Base-by-base conservation (phyloP, 2,113 vertebrate genomes). In the Cygnus atratus region DNA sequence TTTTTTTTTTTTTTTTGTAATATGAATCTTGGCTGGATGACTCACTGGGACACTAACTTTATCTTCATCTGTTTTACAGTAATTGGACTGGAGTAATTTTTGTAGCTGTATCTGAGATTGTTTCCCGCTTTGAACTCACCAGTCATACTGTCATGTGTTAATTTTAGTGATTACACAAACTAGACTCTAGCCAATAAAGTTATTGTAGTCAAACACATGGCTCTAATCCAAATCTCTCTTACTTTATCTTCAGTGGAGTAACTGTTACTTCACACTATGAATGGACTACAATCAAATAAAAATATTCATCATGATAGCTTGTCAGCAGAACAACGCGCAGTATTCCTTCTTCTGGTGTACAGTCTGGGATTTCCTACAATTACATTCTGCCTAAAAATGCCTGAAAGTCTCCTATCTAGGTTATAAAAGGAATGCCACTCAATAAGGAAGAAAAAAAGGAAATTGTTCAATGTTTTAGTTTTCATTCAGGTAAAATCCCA, bases 21-120 rank as follows among this genome's bases (percentile, higher is more conserved):
- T 75, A 50, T 74, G 92, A 97, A 84, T 94, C 88, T 79, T 77
- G 72, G 84, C 78, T 50, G 66, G 92, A 81, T 97, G 97, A 96
- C 92, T 98, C 97, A 91, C 71, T 78, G 66, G 72, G 92, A 52
- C 84, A 85, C 94, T 92, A 87, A 93, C 88, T 93, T 97, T 95
- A 97, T 96, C 96, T 97, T 97, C 97, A 96, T 96, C 93, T 96
- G 91, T 92, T 97, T 94, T 93, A 91, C 81, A 97, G 95, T 91
- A 97, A 97, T 96, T 96, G 96, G 92, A 54, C 87, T 87, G 83
- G 70, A 95, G 84, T 6, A 25, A 93, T 89, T 96, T 92, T 28
- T 85, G 93, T 84, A 95, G 90, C 89, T 91, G 75, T 91, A 89
- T 85, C 83, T 82, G 52, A 88, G 88, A 58, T 68, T 50, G n/a